Evolutionary conservation across 2,888 invertebrate genomes (phyloP).

Genomic region (Pollenia amentaria): DNA sequence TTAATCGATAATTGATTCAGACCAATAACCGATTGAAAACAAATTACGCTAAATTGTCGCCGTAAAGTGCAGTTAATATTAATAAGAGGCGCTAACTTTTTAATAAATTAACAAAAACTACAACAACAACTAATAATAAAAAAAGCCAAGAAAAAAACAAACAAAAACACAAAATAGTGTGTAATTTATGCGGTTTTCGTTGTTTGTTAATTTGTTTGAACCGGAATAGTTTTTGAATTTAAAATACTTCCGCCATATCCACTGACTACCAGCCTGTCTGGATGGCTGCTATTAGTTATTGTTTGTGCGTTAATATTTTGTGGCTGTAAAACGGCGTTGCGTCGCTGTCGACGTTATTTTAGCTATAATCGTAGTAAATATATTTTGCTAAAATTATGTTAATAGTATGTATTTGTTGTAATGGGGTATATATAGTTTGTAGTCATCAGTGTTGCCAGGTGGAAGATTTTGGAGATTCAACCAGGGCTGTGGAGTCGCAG

Average conservation of each 20-base stretch:
- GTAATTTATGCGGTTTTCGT: constrained; percentile 26
- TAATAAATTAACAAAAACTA: constrained; percentile 35
- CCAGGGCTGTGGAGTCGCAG: too few species aligned
- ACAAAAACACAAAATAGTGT: constrained; percentile 1
- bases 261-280: constrained; percentile 1
- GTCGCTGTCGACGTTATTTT: neutral
- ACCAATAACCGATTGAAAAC: constrained; percentile 30
- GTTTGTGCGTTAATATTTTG: constrained; percentile 25
- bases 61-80: constrained; percentile 23
- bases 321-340: neutral
- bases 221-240: constrained; percentile 72
- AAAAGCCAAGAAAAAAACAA: constrained; percentile 16
- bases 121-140: constrained; percentile 5
- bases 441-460: too few species aligned
- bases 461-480: too few species aligned
- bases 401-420: neutral
- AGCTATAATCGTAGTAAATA: neutral
- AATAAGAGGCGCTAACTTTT: constrained; percentile 41
- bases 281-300: neutral
- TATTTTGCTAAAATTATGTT: neutral
- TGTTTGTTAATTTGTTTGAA: constrained; percentile 58
- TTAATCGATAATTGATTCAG: constrained; percentile 22
- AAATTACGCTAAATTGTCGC: constrained; percentile 25
- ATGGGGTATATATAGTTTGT: too few species aligned
- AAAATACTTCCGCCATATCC: constrained; percentile 65